Base-by-base conservation (phyloP, 2,797 vertebrate genomes). In the Synaphobranchus kaupii region DNA sequence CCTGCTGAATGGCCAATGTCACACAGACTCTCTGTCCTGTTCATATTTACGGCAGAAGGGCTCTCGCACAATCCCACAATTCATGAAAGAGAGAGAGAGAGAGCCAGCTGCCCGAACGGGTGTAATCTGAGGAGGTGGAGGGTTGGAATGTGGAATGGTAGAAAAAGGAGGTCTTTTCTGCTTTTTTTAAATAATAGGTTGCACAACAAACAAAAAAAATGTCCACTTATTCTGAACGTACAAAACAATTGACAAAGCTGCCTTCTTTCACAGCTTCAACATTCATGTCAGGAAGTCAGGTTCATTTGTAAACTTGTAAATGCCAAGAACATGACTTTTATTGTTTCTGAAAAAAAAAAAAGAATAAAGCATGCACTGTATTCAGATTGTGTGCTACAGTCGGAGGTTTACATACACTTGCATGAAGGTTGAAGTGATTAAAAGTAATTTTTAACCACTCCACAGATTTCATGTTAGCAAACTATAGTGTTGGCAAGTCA, bases 141-240 rank as follows among this genome's bases (percentile, higher is more conserved):
- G 92, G 92, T 89, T 92, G 93, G 93, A 95, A 94, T 95, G 94
- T 80, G 85, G 91, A 88, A 80, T 92, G 91, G 90, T 91, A 95
- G 93, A 95, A 95, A 78, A 73, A 17, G 95, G 94, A 39, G 93
- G 89, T 92, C 93, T 92, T 94, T 95, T 95, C 93, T 85, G 54
- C n/a, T 68, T 68, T 28, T 84, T 63, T 60, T 4, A 4, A 56
- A 60, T 80, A 86, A 88, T 84, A 94, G 84, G 87, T 88, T 88
- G 89, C 91, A 86, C 89, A 28, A 95, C 92, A 92, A 92, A 92
- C 89, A 28, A 95, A 92, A 92, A 92, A 92, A 90, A 39, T 88
- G 86, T 73, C 39, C 85, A 81, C 47, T 86, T 71, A 84, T 91
- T 89, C 91, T 91, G 87, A 93, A 85, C 87, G 89, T 52, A 86